Evolutionary conservation across 2,797 vertebrate genomes (phyloP).

Genomic region (Threskiornis aethiopicus): DNA sequence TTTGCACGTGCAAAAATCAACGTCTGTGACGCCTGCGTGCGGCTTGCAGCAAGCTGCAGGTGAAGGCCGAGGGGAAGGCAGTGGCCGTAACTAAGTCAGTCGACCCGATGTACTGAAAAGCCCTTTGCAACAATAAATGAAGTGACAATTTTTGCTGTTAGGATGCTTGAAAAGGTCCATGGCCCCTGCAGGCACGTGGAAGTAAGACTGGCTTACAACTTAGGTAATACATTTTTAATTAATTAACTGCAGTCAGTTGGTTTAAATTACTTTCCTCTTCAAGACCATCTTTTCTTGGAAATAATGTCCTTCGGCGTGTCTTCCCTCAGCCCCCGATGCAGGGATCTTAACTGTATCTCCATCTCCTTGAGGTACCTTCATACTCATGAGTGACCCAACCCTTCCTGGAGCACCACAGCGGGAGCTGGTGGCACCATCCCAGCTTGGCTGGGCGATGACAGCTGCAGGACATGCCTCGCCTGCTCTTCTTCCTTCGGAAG

Average conservation of each 20-base stretch:
- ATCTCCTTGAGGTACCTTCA: fast-evolving
- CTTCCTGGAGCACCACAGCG: background rate
- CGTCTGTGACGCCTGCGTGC: fast-evolving
- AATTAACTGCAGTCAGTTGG: background rate
- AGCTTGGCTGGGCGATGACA: fast-evolving
- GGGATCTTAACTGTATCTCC: background rate
- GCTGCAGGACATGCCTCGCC: fast-evolving
- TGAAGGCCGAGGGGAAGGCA: background rate
- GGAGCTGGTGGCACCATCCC: no score
- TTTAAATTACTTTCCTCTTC: background rate
- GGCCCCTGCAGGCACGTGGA: no score
- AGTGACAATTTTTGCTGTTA: background rate
- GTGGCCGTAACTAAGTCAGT: background rate
- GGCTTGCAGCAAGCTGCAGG: background rate
- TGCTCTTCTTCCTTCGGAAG: no score
- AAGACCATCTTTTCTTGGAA: background rate
- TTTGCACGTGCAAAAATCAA: no score
- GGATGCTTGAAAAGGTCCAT: background rate
- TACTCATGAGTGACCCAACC: no score
- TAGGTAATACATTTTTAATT: background rate
- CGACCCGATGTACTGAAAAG: background rate
- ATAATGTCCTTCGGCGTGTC: background rate
- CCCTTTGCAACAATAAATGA: background rate
- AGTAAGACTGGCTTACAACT: background rate
- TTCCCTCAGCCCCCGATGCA: background rate